Conservation (phyloP, 2,113 vertebrate species). For the Vanacampus margaritifer region DNA sequence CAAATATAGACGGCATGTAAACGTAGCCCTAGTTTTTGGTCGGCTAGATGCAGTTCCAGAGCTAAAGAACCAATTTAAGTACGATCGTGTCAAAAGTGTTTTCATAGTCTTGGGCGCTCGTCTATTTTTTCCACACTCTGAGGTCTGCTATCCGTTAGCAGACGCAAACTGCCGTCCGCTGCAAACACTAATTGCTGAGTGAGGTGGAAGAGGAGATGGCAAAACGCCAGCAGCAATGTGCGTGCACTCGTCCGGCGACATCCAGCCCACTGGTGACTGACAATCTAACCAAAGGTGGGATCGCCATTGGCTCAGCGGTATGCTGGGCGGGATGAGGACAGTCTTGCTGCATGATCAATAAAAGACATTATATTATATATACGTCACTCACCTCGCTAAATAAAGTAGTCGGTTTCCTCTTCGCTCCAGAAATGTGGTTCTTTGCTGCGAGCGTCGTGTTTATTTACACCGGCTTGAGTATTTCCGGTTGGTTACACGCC, state of each 20-base stretch:
- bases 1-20: no score
- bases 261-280: background rate
- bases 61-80: no score
- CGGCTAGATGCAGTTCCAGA: no score
- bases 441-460: no score
- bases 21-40: no score
- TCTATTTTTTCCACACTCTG: background rate
- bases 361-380: no score
- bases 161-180: background rate
- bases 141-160: background rate
- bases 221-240: background rate
- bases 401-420: no score
- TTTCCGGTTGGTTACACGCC: no score
- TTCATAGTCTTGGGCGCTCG: background rate
- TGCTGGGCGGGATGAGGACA: background rate
- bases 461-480: no score
- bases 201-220: background rate
- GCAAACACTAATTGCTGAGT: background rate
- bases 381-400: no score
- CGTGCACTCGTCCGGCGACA: background rate
- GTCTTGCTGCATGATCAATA: background rate
- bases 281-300: background rate
- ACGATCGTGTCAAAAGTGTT: no score
- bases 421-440: no score
- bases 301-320: background rate